Evolutionary conservation across 2,113 vertebrate species (phyloP), one percentile per base, ranked within the genome.

Genomic region (Pelusios castaneus): DNA sequence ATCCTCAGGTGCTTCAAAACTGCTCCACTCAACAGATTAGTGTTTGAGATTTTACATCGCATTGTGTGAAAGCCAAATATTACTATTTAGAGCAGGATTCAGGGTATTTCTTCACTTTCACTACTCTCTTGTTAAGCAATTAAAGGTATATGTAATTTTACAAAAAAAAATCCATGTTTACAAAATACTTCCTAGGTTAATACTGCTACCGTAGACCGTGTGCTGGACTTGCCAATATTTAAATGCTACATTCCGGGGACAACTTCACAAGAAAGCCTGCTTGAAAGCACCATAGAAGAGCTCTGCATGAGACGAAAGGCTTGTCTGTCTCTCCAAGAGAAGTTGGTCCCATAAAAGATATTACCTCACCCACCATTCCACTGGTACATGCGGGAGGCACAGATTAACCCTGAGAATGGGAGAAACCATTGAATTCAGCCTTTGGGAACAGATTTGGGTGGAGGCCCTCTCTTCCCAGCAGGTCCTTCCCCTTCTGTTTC

Each of bases 401-500:
- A 63, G 58, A 63, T 63, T 63, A 63, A 63, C 14, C 60, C 60
- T 34, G 17, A n/a, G 34, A 67, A n/a, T 67, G 60, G 60, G 31
- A 51, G 45, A 51, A 1, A 58, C 12, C 21, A 79, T 9, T 38
- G 76, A 1, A 1, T 12, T 27, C 9, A 84, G 2, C 2, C 1
- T 5, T 9, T 22, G 29, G 82, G 60, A 76, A 34, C 0, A 0
- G 38, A 0, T 1, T 47, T 17, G 83, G 14, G 29, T 5, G 9
- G 10, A 84, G 45, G 2, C 41, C 9, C 1, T 22, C 5, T 49
- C 0, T 51, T 19, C 10, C 22, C 34, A 27, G 13, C 0, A 0
- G 31, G 60, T 67, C 2, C 2, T 45, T 0, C 0, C 1, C n/a
- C 83, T n/a, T 56, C 1, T 51, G 12, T 0, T 0, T 8, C 3